Evolutionary conservation across 2,888 invertebrate species (phyloP), one percentile per base, ranked within the genome.

Genomic region (Stomorhina lunata): DNA sequence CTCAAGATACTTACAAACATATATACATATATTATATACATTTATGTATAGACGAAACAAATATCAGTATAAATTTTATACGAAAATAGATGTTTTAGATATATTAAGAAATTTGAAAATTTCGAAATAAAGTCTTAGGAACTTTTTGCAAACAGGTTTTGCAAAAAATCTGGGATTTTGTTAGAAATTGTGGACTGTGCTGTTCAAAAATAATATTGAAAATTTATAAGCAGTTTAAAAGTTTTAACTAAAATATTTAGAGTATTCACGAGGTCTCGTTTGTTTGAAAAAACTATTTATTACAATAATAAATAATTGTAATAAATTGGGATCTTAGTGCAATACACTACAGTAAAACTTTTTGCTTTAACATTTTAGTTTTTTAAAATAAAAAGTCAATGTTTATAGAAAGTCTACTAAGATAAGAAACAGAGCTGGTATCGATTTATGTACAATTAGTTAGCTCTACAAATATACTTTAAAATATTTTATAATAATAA

Each of bases 51-150:
- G 10, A 37, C 50, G n/a, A 59, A 48, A 50, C 7, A 65, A 57
- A 40, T 68, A 73, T 68, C 68, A 75, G 75, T 63, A 80, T 63
- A 75, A 10, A 43, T 80, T 75, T 80, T 48, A 55, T 69, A 80
- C 68, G 55, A 68, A 27, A 37, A 37, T 12, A 48, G 43, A 43
- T 63, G 20, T 69, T 53, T 40, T 27, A 9, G 37, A 27, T n/a
- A n/a, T n/a, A n/a, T n/a, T n/a, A n/a, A n/a, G n/a, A 65, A 3
- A 4, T 6, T 6, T 29, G 27, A 27, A 7, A 25, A 25, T 53
- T 53, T 53, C 15, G 10, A 22, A 22, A 22, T 10, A 10, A 20
- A 22, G 22, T 20, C 10, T n/a, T 37, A 10, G 12, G 10, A 1
- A 1, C 7, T 4, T 10, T 20, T 50, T 50, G 0, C 66, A 48